Percentiles rank a stretch among this genome's conserved stretches.
Conservation (phyloP, 2,113 vertebrate species). For the Calyptomena viridis region DNA sequence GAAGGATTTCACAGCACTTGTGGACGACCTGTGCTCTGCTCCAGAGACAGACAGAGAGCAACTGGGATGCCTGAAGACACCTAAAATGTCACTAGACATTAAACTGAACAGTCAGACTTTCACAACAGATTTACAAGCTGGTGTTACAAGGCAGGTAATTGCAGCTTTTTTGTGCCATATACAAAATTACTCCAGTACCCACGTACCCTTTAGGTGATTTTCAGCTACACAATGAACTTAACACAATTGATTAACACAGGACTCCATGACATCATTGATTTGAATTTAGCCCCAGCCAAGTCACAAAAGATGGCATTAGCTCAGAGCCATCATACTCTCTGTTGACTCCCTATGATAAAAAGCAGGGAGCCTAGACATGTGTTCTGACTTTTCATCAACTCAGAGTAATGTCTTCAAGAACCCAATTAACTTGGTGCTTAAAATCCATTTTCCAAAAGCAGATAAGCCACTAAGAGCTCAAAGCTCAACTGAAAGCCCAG, state of each 20-base stretch:
- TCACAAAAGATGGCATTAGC: not conserved
- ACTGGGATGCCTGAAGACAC: not conserved
- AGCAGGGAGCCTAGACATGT: not conserved
- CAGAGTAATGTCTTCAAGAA: not conserved
- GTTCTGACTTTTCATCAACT: not conserved
- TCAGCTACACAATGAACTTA: not conserved
- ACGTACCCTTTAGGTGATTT: not conserved
- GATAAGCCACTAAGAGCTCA: not conserved
- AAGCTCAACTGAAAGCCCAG: not conserved
- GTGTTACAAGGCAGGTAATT: not conserved
- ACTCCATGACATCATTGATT: not conserved
- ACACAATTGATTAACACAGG: not conserved
- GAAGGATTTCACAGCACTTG: not conserved
- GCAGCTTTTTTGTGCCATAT: not conserved
- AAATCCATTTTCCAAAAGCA: not conserved
- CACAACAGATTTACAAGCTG: not conserved
- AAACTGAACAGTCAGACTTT: not conserved
- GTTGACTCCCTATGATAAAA: not conserved
- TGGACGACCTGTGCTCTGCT: not conserved
- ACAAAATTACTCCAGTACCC: not conserved
- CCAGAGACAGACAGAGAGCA: not conserved
- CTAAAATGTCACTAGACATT: not conserved
- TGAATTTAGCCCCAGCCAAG: not conserved
- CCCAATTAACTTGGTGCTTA: not conserved
- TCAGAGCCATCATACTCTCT: not conserved